These are phyloP conservation scores for Eudemis profundana DNA, from an alignment of 2,888 invertebrate genomes.

Conservation along the genomic window DNA sequence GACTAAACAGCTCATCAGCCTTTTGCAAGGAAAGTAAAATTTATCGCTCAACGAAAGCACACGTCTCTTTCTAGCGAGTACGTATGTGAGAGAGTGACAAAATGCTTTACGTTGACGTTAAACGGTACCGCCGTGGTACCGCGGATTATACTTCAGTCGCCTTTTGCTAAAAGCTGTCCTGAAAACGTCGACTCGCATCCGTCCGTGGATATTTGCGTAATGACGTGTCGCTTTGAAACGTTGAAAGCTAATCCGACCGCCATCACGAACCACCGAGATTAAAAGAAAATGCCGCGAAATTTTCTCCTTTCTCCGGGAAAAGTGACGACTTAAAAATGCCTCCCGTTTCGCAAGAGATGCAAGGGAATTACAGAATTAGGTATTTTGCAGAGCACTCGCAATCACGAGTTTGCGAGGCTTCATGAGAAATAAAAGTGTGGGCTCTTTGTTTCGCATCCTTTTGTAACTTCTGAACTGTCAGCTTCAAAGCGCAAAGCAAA, in stretches of 20 bases:
- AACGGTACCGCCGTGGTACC: background rate
- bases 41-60: too few relatives aligned
- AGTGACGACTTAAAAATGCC: conserved; percentile 32
- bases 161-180: conserved; percentile 24
- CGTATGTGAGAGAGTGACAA: too few relatives aligned
- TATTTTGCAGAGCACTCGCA: conserved; percentile 16
- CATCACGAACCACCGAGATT: conserved; percentile 44
- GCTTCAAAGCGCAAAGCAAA: conserved; percentile 2
- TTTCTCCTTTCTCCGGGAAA: conserved; percentile 22
- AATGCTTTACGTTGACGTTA: too few relatives aligned
- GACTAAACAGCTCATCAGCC: too few relatives aligned
- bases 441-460: conserved; percentile 8
- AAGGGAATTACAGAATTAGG: conserved; percentile 32
- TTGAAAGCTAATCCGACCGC: conserved; percentile 47
- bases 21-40: too few relatives aligned
- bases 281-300: conserved; percentile 33
- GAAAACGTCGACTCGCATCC: conserved; percentile 22
- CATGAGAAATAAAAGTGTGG: conserved; percentile 10
- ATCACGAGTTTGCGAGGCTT: conserved; percentile 12
- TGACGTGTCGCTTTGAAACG: conserved; percentile 47
- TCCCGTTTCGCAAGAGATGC: conserved; percentile 34
- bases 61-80: too few relatives aligned
- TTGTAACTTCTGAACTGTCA: background rate
- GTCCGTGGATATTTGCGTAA: conserved; percentile 38
- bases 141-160: conserved; percentile 9